These are phyloP conservation scores for Myiotriccus ornatus DNA, from an alignment of 2,797 vertebrate genomes.

Conservation along the genomic window DNA sequence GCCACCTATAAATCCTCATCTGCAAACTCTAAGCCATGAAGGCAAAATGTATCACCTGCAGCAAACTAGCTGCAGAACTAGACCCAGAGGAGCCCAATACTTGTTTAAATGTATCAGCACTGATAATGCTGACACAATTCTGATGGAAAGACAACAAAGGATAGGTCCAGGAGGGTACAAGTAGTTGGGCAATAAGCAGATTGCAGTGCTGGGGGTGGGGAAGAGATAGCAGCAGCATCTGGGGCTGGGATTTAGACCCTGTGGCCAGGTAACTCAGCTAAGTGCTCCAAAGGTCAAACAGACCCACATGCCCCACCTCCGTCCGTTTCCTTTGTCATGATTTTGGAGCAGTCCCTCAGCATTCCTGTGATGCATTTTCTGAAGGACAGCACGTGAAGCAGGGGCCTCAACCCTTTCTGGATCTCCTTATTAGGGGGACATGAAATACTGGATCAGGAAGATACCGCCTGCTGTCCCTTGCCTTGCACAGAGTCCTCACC, in stretches of 20 bases:
- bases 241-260: not conserved
- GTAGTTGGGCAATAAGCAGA: not conserved
- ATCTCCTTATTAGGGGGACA: not conserved
- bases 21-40: not conserved
- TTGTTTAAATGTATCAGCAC: not conserved
- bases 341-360: not conserved
- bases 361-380: not conserved
- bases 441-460: not conserved
- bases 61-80: not conserved
- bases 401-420: not conserved
- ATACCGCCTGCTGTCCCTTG: not conserved
- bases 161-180: not conserved
- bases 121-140: not conserved
- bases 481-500: slow-evolving; percentile 71
- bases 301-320: not conserved
- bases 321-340: not conserved
- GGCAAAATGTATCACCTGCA: not conserved
- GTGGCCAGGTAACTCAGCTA: not conserved
- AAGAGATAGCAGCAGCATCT: not conserved
- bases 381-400: not conserved
- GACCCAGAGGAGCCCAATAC: not conserved
- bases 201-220: not conserved
- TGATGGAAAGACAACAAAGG: not conserved
- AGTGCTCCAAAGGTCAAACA: not conserved
- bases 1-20: not conserved